These are phyloP conservation scores for Germaria angustata DNA, from an alignment of 2,888 invertebrate species.

Conservation along the genomic window DNA sequence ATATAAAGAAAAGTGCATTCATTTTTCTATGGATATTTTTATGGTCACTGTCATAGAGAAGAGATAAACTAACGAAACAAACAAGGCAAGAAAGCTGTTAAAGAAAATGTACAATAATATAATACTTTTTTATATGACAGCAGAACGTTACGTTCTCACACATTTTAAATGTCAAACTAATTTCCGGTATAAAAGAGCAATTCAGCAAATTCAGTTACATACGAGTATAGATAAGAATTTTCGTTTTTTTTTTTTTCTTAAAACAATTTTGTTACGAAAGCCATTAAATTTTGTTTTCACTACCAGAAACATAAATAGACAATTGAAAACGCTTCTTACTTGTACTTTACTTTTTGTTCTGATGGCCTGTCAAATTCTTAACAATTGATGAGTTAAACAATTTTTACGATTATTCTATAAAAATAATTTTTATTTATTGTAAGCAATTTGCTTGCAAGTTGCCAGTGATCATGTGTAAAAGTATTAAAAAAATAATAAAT, in stretches of 20 bases:
- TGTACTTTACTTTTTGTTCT: neutral
- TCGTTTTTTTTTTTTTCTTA: too few relatives aligned
- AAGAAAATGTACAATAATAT: neutral
- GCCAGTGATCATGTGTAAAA: neutral
- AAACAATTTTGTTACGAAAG: neutral
- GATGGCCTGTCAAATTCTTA: constrained; percentile 42
- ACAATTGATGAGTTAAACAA: constrained; percentile 28
- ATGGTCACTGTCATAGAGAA: constrained; percentile 32
- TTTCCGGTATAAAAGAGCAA: constrained; percentile 16
- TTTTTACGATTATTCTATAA: constrained; percentile 7
- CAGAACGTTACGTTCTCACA: neutral
- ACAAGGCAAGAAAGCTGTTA: neutral
- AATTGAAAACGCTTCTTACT: neutral
- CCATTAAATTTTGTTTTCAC: neutral
- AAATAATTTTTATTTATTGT: neutral
- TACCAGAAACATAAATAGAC: neutral
- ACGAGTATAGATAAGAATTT: too few relatives aligned
- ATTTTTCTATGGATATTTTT: neutral
- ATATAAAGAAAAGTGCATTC: too few relatives aligned
- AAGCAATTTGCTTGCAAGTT: neutral
- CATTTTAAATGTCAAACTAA: constrained; percentile 13
- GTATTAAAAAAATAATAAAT: neutral
- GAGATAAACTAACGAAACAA: neutral
- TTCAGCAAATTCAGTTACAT: neutral
- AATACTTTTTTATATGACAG: constrained; percentile 3